These are phyloP conservation scores for Serilophus lunatus DNA, from an alignment of 2,113 vertebrate species.

Conservation along the genomic window DNA sequence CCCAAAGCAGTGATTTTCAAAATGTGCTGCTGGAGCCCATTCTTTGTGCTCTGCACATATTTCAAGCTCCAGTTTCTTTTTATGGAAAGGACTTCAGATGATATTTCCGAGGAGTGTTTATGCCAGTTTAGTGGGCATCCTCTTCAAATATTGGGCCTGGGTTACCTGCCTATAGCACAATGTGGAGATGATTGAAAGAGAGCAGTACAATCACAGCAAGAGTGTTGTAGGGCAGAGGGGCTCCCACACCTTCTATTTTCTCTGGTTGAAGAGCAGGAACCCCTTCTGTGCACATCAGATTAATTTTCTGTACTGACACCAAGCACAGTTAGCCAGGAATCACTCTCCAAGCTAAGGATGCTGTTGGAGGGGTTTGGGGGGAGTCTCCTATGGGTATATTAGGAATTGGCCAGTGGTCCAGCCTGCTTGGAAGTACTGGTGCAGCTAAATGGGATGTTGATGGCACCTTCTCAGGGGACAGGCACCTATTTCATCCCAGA, in stretches of 20 bases:
- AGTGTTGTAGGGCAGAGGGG: not conserved
- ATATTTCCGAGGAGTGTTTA: not conserved
- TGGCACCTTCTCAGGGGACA: not conserved
- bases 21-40: not conserved
- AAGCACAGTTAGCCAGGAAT: fast-evolving
- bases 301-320: not conserved
- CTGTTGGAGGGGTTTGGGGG: not conserved
- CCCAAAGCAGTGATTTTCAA: conserved; percentile 35
- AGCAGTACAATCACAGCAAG: not conserved
- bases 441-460: not conserved
- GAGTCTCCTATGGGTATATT: not conserved
- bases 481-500: not conserved
- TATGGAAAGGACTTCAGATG: not conserved
- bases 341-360: not conserved
- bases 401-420: not conserved
- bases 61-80: not conserved
- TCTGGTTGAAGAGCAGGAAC: not conserved
- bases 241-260: not conserved
- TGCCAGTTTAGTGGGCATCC: not conserved
- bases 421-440: not conserved
- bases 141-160: not conserved
- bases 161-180: not conserved
- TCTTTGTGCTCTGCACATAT: not conserved
- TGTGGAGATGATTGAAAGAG: not conserved
- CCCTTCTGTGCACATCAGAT: not conserved